These are phyloP conservation scores for Matsumurasca onukii DNA, from an alignment of 1,140 invertebrate genomes.

Conservation along the genomic window DNA sequence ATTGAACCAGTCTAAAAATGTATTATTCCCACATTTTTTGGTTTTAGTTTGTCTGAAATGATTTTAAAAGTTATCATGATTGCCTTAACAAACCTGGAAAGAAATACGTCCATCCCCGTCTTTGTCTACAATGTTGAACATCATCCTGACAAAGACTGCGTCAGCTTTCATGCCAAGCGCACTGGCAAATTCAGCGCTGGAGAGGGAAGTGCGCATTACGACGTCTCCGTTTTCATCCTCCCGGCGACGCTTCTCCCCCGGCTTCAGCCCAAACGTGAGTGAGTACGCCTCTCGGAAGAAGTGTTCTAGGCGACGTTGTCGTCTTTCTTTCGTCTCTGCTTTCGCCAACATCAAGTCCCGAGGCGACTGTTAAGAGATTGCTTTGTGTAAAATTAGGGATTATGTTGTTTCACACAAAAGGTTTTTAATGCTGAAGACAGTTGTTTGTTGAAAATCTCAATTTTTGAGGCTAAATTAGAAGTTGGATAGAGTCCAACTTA, in stretches of 20 bases:
- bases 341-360: conserved; percentile 88
- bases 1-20: too few relatives aligned
- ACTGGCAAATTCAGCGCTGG: conserved; percentile 94
- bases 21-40: too few relatives aligned
- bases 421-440: too few relatives aligned
- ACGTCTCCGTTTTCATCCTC: conserved; percentile 53
- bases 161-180: conserved; percentile 95
- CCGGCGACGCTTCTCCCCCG: conserved; percentile 55
- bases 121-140: conserved; percentile 99
- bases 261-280: conserved; percentile 83
- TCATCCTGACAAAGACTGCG: conserved; percentile 97
- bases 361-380: conserved; percentile 56
- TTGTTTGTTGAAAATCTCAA: too few relatives aligned
- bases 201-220: conserved; percentile 91
- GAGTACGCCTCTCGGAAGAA: conserved; percentile 99
- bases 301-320: conserved; percentile 93
- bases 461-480: too few relatives aligned
- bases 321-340: conserved; percentile 93
- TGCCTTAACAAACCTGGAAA: conserved; percentile 90
- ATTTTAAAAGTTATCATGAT: too few relatives aligned
- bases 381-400: too few relatives aligned
- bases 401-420: too few relatives aligned
- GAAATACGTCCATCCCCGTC: conserved; percentile 94
- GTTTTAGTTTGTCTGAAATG: too few relatives aligned
- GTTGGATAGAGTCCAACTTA: too few relatives aligned